A percentile compares a stretch with the other conserved stretches of the same genome.
Evolutionary conservation across 1,140 invertebrate genomes (phyloP).

Genomic region (Scaptomyza graminum): DNA sequence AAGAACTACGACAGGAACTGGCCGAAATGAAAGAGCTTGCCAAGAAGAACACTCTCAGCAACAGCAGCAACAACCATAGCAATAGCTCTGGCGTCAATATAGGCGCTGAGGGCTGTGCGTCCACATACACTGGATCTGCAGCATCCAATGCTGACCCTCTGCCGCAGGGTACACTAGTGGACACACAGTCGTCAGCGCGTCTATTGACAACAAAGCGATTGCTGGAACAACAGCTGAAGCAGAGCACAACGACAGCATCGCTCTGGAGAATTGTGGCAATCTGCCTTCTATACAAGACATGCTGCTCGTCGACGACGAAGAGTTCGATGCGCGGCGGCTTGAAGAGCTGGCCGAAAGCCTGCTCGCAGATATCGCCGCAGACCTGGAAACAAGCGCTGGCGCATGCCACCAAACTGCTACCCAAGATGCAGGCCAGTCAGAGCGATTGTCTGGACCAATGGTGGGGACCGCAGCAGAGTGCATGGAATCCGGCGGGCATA

Average conservation of each 20-base stretch:
- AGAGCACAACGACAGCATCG: conserved; percentile 84
- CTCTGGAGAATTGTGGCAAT: conserved; percentile 89
- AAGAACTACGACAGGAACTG: conserved; percentile 83
- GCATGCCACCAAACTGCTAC: conserved; percentile 79
- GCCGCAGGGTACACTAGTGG: conserved; percentile 90
- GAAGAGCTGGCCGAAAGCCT: conserved; percentile 91
- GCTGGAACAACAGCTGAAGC: conserved; percentile 67
- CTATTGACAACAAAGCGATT: conserved; percentile 47
- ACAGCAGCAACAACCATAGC: conserved; percentile 42
- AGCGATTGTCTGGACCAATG: conserved; percentile 85
- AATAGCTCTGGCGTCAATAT: conserved; percentile 73
- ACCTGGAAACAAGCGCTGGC: conserved; percentile 88
- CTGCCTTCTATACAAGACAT: conserved; percentile 92
- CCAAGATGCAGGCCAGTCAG: conserved; percentile 80
- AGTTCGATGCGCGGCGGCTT: conserved; percentile 88
- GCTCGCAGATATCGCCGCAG: conserved; percentile 91
- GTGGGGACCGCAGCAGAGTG: conserved; percentile 92
- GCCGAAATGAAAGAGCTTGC: conserved; percentile 72
- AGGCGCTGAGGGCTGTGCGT: conserved; percentile 86
- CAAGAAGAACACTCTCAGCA: conserved; percentile 40
- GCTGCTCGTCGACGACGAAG: conserved; percentile 87
- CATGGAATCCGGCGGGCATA: conserved; percentile 90
- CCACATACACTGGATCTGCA: conserved; percentile 88
- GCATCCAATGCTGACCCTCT: conserved; percentile 90
- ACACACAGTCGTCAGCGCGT: conserved; percentile 85